Percentiles rank a stretch among this genome's conserved stretches.
phyloP scores from a whole-genome alignment of 1,140 invertebrate genomes.

The Chlorops oryzae region DNA sequence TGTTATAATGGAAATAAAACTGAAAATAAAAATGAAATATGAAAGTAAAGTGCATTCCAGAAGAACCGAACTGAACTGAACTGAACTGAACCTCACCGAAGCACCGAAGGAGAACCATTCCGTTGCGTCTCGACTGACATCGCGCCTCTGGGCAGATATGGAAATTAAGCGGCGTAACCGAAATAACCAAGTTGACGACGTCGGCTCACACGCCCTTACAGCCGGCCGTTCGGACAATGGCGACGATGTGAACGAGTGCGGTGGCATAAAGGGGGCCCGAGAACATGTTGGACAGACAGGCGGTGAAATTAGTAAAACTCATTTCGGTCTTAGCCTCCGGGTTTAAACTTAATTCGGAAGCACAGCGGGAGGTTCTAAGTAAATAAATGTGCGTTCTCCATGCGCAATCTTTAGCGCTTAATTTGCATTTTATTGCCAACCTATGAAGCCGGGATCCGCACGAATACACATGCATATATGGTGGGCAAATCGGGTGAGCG shows the following conservation, averaged over 20 bases:
- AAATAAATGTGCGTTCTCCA: slow-evolving; percentile 37
- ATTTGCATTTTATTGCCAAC: slow-evolving; percentile 47
- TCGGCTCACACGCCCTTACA: background rate
- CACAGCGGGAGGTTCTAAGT: slow-evolving; percentile 49
- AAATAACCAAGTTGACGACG: too few relatives aligned
- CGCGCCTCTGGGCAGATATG: slow-evolving; percentile 10
- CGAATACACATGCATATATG: too few relatives aligned
- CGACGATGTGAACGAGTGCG: background rate
- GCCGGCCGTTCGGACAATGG: background rate
- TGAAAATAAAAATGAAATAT: too few relatives aligned
- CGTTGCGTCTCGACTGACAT: too few relatives aligned
- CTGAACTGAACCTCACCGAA: too few relatives aligned
- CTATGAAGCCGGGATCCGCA: too few relatives aligned
- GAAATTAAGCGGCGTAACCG: slow-evolving; percentile 14
- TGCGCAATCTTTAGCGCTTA: slow-evolving; percentile 30
- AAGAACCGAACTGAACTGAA: too few relatives aligned
- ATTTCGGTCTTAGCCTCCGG: slow-evolving; percentile 49
- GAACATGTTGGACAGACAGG: too few relatives aligned
- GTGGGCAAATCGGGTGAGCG: too few relatives aligned
- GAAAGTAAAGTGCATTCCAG: too few relatives aligned
- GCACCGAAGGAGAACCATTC: too few relatives aligned
- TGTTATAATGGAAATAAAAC: too few relatives aligned
- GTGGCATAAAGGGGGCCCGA: slow-evolving; percentile 1
- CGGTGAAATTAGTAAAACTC: slow-evolving; percentile 48
- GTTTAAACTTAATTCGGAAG: slow-evolving; percentile 49